These are phyloP conservation scores for Rhegmatorhina hoffmannsi DNA, from an alignment of 2,113 vertebrate genomes.

Conservation along the genomic window DNA sequence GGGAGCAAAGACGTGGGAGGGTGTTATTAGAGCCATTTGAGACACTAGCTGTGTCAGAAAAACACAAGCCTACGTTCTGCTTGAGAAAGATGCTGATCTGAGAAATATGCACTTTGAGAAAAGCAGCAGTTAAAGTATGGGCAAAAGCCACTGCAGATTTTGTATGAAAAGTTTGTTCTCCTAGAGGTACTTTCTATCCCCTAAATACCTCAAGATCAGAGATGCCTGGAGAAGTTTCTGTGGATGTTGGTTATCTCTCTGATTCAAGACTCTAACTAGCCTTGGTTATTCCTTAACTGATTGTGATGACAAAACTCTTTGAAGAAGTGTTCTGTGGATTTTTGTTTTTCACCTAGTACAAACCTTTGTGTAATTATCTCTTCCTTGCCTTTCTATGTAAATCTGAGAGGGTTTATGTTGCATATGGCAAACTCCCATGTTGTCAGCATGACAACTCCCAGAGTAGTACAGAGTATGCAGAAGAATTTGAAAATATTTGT, in stretches of 20 bases:
- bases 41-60: neutral
- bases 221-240: neutral
- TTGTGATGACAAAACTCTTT: neutral
- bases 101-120: neutral
- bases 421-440: neutral
- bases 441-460: neutral
- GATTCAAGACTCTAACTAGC: neutral
- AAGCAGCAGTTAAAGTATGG: neutral
- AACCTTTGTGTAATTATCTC: neutral
- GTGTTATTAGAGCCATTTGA: neutral
- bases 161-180: neutral
- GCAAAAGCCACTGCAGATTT: neutral
- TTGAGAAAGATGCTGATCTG: neutral
- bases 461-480: neutral
- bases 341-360: neutral
- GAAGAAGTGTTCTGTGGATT: neutral
- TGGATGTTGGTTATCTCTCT: neutral
- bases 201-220: neutral
- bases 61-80: neutral
- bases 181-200: neutral
- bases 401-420: neutral
- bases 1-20: neutral
- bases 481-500: neutral
- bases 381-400: neutral
- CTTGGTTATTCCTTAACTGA: neutral